Evolutionary conservation across 2,113 vertebrate species (phyloP).

Genomic region (Strix aluco): DNA sequence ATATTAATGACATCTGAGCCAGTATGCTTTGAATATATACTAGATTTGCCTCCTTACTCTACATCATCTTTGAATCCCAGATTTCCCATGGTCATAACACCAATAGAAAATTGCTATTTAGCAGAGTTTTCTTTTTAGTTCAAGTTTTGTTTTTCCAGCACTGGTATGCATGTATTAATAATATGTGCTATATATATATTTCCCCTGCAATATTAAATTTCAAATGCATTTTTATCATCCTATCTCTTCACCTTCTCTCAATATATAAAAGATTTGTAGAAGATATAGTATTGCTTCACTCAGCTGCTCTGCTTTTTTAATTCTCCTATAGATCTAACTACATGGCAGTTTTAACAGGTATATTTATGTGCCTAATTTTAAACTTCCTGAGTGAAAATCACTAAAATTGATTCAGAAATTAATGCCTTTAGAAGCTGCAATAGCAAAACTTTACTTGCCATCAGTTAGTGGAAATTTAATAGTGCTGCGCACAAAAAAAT

Average conservation of each 20-base stretch:
- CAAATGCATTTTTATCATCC: neutral
- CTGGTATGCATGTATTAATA: neutral
- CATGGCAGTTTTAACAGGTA: neutral
- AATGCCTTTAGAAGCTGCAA: neutral
- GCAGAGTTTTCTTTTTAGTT: neutral
- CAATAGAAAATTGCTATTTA: neutral
- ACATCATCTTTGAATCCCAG: neutral
- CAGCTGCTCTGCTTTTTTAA: slow-evolving; percentile 20
- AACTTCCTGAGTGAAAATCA: neutral
- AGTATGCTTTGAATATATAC: neutral
- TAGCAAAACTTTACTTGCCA: neutral
- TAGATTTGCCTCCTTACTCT: neutral
- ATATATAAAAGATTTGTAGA: neutral
- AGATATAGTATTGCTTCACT: neutral
- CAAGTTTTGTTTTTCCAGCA: neutral
- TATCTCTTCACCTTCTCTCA: neutral
- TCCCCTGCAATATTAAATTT: slow-evolving; percentile 11
- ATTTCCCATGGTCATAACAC: neutral
- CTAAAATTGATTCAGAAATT: neutral
- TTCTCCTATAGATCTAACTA: neutral
- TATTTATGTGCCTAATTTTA: slow-evolving; percentile 29
- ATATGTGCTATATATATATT: neutral
- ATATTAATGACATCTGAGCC: neutral
- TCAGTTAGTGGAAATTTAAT: neutral
- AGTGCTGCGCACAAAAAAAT: neutral